These are phyloP conservation scores for Phyllotis vaccarum DNA, from an alignment of 2,797 vertebrate genomes.

Conservation along the genomic window DNA sequence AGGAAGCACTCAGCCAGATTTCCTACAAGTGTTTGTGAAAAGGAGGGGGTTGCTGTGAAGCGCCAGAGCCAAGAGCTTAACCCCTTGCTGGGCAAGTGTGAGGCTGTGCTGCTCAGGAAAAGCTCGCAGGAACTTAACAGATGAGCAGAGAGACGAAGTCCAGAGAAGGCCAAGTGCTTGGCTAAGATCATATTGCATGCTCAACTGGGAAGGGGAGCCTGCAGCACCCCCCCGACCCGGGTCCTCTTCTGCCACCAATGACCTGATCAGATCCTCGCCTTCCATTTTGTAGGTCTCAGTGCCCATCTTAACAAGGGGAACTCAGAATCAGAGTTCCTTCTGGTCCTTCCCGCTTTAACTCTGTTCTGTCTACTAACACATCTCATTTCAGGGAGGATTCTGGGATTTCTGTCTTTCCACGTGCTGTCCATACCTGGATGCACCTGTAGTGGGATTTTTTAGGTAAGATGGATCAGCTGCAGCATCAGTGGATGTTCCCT, in stretches of 20 bases:
- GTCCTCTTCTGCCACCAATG: neutral
- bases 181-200: neutral
- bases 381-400: neutral
- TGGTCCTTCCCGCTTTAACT: neutral
- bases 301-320: neutral
- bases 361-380: neutral
- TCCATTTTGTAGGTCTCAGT: neutral
- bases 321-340: neutral
- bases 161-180: neutral
- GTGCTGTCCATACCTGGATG: neutral
- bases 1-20: constrained; percentile 84
- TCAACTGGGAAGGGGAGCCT: neutral
- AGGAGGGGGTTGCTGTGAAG: constrained; percentile 67
- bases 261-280: neutral
- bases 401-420: neutral
- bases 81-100: constrained; percentile 70
- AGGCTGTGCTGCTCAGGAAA: neutral
- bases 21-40: constrained; percentile 82
- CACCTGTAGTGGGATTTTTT: neutral
- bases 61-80: constrained; percentile 68
- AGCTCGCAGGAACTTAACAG: rapidly evolving
- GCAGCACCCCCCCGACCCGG: neutral
- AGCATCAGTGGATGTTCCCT: neutral
- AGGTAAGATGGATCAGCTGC: neutral
- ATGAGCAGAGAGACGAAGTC: neutral